Conservation (phyloP, 2,888 invertebrate species). For the Ellobium chinense region DNA sequence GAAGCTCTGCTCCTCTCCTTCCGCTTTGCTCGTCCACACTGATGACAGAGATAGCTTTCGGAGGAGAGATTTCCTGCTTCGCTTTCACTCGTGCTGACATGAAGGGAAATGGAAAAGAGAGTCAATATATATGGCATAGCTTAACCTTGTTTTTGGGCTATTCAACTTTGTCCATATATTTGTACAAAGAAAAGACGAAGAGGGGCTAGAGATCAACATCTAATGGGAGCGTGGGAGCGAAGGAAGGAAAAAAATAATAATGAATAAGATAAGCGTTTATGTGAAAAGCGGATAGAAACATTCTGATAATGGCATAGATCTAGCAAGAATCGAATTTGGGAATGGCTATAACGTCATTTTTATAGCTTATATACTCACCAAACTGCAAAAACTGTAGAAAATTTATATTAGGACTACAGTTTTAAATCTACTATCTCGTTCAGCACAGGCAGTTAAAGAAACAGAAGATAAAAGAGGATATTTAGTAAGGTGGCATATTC, state of each 20-base stretch:
- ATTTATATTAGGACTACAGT: too few species aligned
- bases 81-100: slow-evolving; percentile 41
- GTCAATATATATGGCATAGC: not conserved
- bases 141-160: not conserved
- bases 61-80: slow-evolving; percentile 32
- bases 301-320: too few species aligned
- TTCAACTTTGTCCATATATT: not conserved
- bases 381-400: too few species aligned
- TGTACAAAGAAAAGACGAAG: not conserved
- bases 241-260: not conserved
- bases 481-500: too few species aligned
- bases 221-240: not conserved
- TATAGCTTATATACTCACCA: too few species aligned
- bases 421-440: too few species aligned
- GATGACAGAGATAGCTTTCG: slow-evolving; percentile 19
- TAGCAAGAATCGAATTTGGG: too few species aligned
- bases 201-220: not conserved
- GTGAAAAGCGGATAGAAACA: not conserved
- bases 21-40: slow-evolving; percentile 22
- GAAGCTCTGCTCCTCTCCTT: slow-evolving; percentile 6
- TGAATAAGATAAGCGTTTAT: not conserved
- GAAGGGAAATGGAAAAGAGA: not conserved
- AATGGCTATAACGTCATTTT: too few species aligned
- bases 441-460: too few species aligned
- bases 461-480: too few species aligned